Percentiles rank a stretch among this genome's conserved stretches.
phyloP scores from a whole-genome alignment of 2,113 vertebrate species.

The Cyprinodon tularosa region DNA sequence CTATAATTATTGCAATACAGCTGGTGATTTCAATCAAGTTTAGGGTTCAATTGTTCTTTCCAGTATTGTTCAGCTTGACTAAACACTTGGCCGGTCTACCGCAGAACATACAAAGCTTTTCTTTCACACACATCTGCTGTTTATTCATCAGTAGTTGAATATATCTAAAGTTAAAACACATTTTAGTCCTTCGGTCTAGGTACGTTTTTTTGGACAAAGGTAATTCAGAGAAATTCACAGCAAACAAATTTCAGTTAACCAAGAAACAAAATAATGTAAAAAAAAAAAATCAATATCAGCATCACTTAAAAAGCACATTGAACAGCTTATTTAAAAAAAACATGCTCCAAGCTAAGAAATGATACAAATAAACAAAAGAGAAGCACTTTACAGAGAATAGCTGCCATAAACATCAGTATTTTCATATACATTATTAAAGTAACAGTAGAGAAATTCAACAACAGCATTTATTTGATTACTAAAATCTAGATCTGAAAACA shows the following conservation, averaged over 20 bases:
- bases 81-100: conserved; percentile 9
- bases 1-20: conserved; percentile 33
- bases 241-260: no score
- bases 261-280: not conserved
- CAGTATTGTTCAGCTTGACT: not conserved
- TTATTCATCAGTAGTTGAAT: not conserved
- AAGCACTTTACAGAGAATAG: not conserved
- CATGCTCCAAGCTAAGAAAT: not conserved
- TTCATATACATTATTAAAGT: not conserved
- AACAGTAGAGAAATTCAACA: no score
- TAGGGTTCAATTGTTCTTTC: conserved; percentile 27
- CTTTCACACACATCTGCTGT: not conserved
- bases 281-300: not conserved
- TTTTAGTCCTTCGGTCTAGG: not conserved
- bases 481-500: no score
- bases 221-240: not conserved
- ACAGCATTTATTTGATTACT: no score
- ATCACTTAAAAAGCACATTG: not conserved
- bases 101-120: not conserved
- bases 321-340: not conserved
- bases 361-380: not conserved
- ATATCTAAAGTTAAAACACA: not conserved
- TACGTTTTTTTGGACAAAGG: not conserved
- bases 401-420: not conserved
- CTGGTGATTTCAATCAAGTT: conserved; percentile 23